phyloP scores from a whole-genome alignment of 2,888 invertebrate genomes.

The Megamerina dolium region DNA sequence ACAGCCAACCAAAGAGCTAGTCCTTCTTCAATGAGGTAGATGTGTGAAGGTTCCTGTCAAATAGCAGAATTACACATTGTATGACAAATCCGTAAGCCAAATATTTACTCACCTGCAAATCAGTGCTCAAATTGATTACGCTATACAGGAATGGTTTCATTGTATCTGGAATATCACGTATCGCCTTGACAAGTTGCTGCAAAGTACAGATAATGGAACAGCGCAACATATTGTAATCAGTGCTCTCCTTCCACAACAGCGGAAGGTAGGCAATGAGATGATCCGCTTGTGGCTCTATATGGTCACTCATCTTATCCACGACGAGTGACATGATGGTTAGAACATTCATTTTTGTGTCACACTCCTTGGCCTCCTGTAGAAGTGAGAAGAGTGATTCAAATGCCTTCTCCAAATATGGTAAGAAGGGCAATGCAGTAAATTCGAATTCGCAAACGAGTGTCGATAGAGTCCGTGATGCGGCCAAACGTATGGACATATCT shows the following conservation, averaged over 20 bases:
- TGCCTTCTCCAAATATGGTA: conserved; percentile 72
- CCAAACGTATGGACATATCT: conserved; percentile 82
- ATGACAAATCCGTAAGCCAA: neutral
- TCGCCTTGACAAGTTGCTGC: conserved; percentile 69
- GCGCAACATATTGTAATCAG: conserved; percentile 80
- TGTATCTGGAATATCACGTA: conserved; percentile 56
- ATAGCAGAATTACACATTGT: neutral
- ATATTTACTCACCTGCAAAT: conserved; percentile 54
- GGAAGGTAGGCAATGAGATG: conserved; percentile 79
- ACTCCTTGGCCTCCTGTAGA: conserved; percentile 80
- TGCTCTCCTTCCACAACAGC: conserved; percentile 80
- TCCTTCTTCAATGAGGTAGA: conserved; percentile 89
- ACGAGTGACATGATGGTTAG: conserved; percentile 84
- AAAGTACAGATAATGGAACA: conserved; percentile 86
- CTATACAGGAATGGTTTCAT: conserved; percentile 60
- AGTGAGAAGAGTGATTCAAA: conserved; percentile 77
- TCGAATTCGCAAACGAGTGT: conserved; percentile 87
- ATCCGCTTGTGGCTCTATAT: conserved; percentile 61
- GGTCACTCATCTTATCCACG: conserved; percentile 76
- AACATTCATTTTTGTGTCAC: conserved; percentile 94
- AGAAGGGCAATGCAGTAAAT: conserved; percentile 80
- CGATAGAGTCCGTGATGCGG: conserved; percentile 78
- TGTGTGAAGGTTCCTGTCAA: conserved; percentile 65
- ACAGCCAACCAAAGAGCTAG: conserved; percentile 84
- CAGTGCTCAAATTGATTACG: conserved; percentile 70